These are phyloP conservation scores for Synanceia verrucosa DNA, from an alignment of 2,797 vertebrate species.

Conservation along the genomic window DNA sequence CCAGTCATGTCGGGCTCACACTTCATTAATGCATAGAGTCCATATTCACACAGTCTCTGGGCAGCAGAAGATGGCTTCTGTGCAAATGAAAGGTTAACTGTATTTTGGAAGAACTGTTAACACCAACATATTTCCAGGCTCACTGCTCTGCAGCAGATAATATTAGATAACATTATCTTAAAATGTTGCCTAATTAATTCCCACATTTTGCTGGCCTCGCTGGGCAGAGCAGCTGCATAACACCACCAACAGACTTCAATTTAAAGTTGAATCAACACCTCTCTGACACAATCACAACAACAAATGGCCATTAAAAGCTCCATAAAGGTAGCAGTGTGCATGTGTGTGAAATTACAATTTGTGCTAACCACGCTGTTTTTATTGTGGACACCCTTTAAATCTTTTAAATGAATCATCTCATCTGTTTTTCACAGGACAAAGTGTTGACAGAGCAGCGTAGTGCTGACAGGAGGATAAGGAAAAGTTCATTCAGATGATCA, in stretches of 20 bases:
- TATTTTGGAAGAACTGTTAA: conserved; percentile 5
- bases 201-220: neutral
- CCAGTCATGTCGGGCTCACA: neutral
- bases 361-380: neutral
- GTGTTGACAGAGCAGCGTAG: neutral
- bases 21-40: neutral
- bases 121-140: neutral
- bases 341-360: neutral
- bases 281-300: neutral
- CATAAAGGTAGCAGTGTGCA: neutral
- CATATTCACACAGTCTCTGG: neutral
- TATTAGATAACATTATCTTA: conserved; percentile 5
- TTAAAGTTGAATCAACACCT: neutral
- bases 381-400: neutral
- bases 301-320: neutral
- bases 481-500: neutral
- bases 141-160: neutral
- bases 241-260: neutral
- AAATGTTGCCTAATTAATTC: conserved; percentile 25
- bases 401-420: neutral
- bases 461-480: neutral
- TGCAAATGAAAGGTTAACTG: conserved; percentile 14
- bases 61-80: neutral
- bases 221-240: neutral
- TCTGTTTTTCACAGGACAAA: neutral